Evolutionary conservation across 2,888 invertebrate species (phyloP), one percentile per base, ranked within the genome.

Genomic region (Clostera curtula): DNA sequence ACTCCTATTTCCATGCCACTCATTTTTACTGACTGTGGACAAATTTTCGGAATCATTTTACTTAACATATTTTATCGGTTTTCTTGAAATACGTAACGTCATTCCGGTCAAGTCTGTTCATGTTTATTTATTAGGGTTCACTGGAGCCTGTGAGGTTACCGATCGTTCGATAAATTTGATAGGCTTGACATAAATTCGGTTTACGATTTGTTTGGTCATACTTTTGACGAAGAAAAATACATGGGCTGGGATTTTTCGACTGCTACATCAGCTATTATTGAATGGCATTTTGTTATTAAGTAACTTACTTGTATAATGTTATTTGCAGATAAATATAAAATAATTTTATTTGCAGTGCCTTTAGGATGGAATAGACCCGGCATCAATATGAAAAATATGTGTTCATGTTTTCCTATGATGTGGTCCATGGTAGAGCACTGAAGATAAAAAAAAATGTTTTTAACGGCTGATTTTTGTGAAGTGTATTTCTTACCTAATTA

Each of bases 71-170:
- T 63, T 65, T 57, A 68, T 66, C 47, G 61, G 45, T 33, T 40
- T 32, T 25, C 25, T 40, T 32, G 37, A 43, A 48, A 47, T 46
- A 49, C 39, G 34, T 36, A 48, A 39, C 32, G 40, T 41, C 43
- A 47, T 56, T 58, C 57, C 51, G 48, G 56, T 50, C 54, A 55
- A 53, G 48, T 48, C 50, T 40, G 38, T 56, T 60, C 65, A 70
- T 72, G 67, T 72, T 61, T 72, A 72, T 72, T 70, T 72, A 72
- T 68, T 55, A 64, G 60, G 64, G 68, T 58, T 51, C 45, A 50
- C 49, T 29, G 34, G 40, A 33, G 34, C 40, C 42, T 44, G 40
- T 44, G 32, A 27, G 36, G 37, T 36, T 28, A 33, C 31, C 27
- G 30, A 33, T 22, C 34, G 31, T 34, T 33, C 32, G 22, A 40